A percentile compares a stretch with the other conserved stretches of the same genome.
phyloP scores from a whole-genome alignment of 64 coral and sea anemone species.

The Dendronephthya gigantea region DNA sequence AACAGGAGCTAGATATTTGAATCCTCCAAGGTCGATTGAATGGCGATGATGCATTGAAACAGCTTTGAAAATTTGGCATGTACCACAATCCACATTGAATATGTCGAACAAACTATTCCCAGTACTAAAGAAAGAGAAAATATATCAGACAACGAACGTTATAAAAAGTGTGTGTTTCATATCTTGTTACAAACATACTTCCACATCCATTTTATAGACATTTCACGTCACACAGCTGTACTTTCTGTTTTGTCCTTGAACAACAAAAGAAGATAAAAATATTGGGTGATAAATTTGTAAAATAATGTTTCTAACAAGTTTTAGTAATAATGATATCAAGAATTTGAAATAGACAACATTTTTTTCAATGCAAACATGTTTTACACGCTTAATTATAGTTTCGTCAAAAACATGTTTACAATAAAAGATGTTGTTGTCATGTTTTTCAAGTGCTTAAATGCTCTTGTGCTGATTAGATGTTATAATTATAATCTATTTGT shows the following conservation, averaged over 20 bases:
- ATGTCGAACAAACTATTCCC: neutral
- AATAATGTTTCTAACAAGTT: neutral
- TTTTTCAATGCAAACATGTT: too few relatives aligned
- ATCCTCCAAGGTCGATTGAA: too few relatives aligned
- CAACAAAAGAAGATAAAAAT: neutral
- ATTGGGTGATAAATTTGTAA: neutral
- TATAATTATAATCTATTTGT: too few relatives aligned
- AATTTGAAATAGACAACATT: too few relatives aligned
- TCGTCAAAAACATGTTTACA: too few relatives aligned
- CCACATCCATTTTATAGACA: neutral
- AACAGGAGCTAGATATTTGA: too few relatives aligned
- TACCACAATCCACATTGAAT: neutral
- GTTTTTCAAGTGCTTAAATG: too few relatives aligned
- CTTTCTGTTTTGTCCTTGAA: neutral
- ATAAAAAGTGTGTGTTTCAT: neutral
- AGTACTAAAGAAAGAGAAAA: neutral
- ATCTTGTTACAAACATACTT: neutral
- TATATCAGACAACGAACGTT: neutral
- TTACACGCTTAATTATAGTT: too few relatives aligned
- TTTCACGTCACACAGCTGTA: neutral
- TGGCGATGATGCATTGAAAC: too few relatives aligned
- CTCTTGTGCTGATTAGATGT: too few relatives aligned
- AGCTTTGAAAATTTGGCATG: neutral
- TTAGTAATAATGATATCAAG: too few relatives aligned
- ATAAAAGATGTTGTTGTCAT: too few relatives aligned